These are phyloP conservation scores for Lacanobia wlatinum DNA, from an alignment of 2,888 invertebrate genomes.

Conservation along the genomic window DNA sequence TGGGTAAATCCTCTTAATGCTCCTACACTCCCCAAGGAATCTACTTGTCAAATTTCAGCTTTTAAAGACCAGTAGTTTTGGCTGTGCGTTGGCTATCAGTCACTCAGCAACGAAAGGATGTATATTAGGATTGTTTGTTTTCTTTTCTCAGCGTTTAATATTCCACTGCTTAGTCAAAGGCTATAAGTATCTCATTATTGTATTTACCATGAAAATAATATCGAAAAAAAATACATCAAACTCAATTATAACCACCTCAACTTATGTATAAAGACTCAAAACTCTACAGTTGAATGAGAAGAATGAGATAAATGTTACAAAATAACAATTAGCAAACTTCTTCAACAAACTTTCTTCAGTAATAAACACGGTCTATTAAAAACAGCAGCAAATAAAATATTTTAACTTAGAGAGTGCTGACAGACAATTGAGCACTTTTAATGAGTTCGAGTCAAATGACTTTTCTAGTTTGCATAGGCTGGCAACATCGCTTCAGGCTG, in stretches of 20 bases:
- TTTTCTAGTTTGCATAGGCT: constrained; percentile 57
- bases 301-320: constrained; percentile 19
- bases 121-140: too few species aligned
- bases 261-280: not conserved
- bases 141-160: too few species aligned
- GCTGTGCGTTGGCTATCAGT: too few species aligned
- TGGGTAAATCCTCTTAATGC: too few species aligned
- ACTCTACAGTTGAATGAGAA: not conserved
- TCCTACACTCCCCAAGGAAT: too few species aligned
- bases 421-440: constrained; percentile 51
- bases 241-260: not conserved
- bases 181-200: too few species aligned
- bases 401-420: constrained; percentile 18
- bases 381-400: constrained; percentile 37
- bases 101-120: too few species aligned
- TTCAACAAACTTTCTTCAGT: not conserved
- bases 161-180: too few species aligned
- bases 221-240: not conserved
- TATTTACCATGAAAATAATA: not conserved
- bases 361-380: constrained; percentile 26
- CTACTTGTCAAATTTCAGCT: too few species aligned
- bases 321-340: constrained; percentile 28
- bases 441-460: constrained; percentile 60
- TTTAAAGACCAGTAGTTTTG: too few species aligned
- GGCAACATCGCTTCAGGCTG: constrained; percentile 28